Base-by-base conservation (phyloP, 2,888 invertebrate genomes). In the Trachelus tabidus region DNA sequence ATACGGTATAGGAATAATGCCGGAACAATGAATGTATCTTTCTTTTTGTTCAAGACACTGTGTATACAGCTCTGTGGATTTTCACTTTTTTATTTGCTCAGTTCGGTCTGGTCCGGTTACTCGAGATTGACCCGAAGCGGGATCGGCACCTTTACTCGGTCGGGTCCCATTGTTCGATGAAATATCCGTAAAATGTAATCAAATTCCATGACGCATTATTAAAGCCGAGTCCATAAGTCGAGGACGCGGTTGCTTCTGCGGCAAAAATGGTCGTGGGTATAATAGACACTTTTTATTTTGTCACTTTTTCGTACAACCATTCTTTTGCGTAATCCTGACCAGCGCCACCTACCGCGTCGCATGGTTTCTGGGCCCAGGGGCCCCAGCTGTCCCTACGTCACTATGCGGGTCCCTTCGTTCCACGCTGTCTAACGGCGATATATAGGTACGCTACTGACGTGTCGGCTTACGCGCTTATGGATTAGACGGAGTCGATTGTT, bases 151-250 rank as follows among this genome's bases (percentile, higher is more conserved):
- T 56, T 56, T 56, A 56, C 56, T 56, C 6, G 56, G 0, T 56
- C 56, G 56, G 56, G 56, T 56, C 23, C 23, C 56, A 56, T 56
- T 56, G 56, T 56, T 15, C 56, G 56, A 56, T 56, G 56, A 56
- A 23, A 56, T 56, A 78, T 75, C 75, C 75, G 78, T 78, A 78
- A 78, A 78, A 78, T 73, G 78, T 75, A 78, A 78, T 75, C 75
- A 78, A 75, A 76, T 74, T 75, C 75, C 75, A 40, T 75, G 37
- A 71, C 75, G 78, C 78, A 75, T 75, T 75, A 78, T 78, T 78
- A 78, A 75, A 69, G 73, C 31, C 74, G 35, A 74, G 56, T 56
- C 23, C 56, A 35, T 35, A 23, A 74, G 31, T 31, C 71, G 71
- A 71, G 31, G 71, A 31, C 4, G 40, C 40, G 56, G 23, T 2